Evolutionary conservation across 2,113 vertebrate genomes (phyloP), one percentile per base, ranked within the genome.

Genomic region (Trogon surrucura): DNA sequence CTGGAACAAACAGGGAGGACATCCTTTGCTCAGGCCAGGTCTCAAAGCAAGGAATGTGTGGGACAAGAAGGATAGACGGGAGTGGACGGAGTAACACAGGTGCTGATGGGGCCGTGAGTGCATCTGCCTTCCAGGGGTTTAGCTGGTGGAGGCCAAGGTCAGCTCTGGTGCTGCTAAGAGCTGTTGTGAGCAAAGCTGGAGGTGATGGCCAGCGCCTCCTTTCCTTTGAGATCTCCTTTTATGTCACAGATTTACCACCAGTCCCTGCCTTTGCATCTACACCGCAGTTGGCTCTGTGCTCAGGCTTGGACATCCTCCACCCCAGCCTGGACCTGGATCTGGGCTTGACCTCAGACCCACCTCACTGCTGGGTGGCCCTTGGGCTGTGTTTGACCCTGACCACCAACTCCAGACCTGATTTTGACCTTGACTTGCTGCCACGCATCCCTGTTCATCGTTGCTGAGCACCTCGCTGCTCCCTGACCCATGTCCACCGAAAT

Each of bases 41-140:
- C 50, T 56, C 34, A 30, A 2, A 26, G 19, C 16, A 36, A 26
- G 32, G 8, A 45, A 89, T 5, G 53, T 19, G 45, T 53, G 61
- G 69, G 36, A n/a, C 0, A 17, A n/a, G 58, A 51, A 58, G 61
- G 22, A 13, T 1, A 19, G 22, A 19, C 66, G 36, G 36, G 44
- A 50, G 44, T 1, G 25, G 16, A 50, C 11, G 30, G 32, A 51
- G 27, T 34, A 30, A 57, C 58, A 4, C 27, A 75, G 70, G n/a
- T 20, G 32, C 18, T 29, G 38, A 7, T 2, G 2, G 38, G 29
- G 36, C 32, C 4, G 1, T 6, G 47, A 17, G 54, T 5, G 0
- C n/a, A 48, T 54, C 38, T 29, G 32, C 6, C 47, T 75, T 29
- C 29, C 19, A n/a, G 54, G 70, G 61, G 4, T 20, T 60, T 3